Evolutionary conservation across 2,113 vertebrate species (phyloP), one percentile per base, ranked within the genome.

Genomic region (Tricholaema leucomelas): DNA sequence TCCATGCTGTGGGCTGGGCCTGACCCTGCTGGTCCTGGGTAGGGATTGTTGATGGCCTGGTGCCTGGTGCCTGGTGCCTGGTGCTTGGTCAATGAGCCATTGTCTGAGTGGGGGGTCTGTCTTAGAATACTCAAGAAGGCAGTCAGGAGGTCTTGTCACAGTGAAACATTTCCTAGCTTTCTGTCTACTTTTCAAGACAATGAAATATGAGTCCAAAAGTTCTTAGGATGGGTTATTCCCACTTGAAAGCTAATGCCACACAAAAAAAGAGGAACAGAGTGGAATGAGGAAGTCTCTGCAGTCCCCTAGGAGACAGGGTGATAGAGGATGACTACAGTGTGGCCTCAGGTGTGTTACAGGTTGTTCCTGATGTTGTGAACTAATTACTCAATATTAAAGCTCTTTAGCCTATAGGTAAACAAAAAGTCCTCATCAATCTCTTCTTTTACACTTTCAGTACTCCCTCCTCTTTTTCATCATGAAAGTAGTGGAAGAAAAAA

Each of bases 301-400:
- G 58, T 28, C 67, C 60, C 2, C 33, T 12, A 78, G 31, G 70
- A 81, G 64, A 36, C 40, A 23, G 0, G 6, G 66, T 46, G 76
- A 86, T 28, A 89, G 88, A 88, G 14, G 42, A 64, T 52, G 69
- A 69, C 23, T 75, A 23, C 59, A 55, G 0, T 0, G 21, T 58
- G 86, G 65, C 81, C 85, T 71, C 76, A 23, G 79, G 69, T 84
- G 33, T 17, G 73, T 76, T 55, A 46, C 56, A 82, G 76, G 85
- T 44, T 89, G 48, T 66, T 95, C 66, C 91, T 76, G 63, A 38
- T 77, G 72, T 48, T 87, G 60, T 54, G 76, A 81, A 69, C 56
- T 81, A 81, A 95, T 94, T 91, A 81, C 69, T 77, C 40, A 20
- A 8, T 8, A 81, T n/a, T 84, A 86, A 87, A 81, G 18, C 35